Percentiles rank a stretch among this genome's conserved stretches.
Conservation (phyloP, 2,888 invertebrate species). For the Ochropleura plecta region DNA sequence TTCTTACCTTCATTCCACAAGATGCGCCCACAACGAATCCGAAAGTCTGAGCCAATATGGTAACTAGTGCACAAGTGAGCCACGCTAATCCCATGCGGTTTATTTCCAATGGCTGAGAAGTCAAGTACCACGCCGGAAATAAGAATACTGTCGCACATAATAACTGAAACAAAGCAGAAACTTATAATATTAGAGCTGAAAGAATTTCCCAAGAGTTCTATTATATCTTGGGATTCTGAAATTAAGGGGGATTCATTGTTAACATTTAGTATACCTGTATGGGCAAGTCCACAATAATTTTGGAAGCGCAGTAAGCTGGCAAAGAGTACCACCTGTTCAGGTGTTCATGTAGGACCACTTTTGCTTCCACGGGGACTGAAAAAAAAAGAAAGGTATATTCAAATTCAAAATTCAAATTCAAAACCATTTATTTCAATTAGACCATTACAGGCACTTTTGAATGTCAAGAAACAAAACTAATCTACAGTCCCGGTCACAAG, state of each 20-base stretch:
- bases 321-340: conserved; percentile 95
- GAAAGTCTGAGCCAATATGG: conserved; percentile 94
- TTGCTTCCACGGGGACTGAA: conserved; percentile 94
- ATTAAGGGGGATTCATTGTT: not conserved
- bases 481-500: no score
- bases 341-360: conserved; percentile 93
- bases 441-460: no score
- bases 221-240: not conserved
- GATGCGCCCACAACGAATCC: conserved; percentile 94
- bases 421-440: no score
- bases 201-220: not conserved
- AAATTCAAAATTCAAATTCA: no score
- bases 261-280: conserved; percentile 90
- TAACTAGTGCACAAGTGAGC: conserved; percentile 92
- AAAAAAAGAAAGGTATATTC: not conserved
- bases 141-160: conserved; percentile 94
- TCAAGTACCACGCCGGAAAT: conserved; percentile 94
- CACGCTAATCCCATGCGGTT: conserved; percentile 92
- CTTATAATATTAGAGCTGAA: not conserved
- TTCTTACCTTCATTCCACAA: conserved; percentile 91
- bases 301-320: conserved; percentile 93
- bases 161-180: conserved; percentile 86
- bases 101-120: conserved; percentile 93
- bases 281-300: conserved; percentile 93
- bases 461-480: no score